phyloP scores from a whole-genome alignment of 1,140 invertebrate species.

The Drosophila nigrodunni region DNA sequence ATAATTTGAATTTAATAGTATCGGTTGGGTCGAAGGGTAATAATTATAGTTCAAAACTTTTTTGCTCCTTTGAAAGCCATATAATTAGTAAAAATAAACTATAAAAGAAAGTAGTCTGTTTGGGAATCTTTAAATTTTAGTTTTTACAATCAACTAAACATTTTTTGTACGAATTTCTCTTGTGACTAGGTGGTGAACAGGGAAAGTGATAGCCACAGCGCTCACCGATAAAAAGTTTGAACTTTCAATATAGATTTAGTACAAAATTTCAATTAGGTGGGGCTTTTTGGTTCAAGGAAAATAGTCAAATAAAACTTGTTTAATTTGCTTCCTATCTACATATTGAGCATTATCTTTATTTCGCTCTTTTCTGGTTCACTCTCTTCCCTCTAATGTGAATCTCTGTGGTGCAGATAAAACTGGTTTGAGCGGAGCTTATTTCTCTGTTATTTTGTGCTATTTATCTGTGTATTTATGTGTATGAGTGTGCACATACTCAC shows the following conservation, averaged over 20 bases:
- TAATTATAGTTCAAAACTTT: too few relatives aligned
- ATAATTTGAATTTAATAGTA: too few relatives aligned
- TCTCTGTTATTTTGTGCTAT: slow-evolving; percentile 36
- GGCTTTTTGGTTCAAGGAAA: slow-evolving; percentile 31
- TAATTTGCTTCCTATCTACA: slow-evolving; percentile 51
- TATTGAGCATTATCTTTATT: not conserved
- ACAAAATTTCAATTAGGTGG: slow-evolving; percentile 26
- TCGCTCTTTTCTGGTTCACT: not conserved
- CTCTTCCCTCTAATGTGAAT: slow-evolving; percentile 6
- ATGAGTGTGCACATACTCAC: slow-evolving; percentile 9
- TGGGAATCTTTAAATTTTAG: too few relatives aligned
- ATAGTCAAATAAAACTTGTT: slow-evolving; percentile 58
- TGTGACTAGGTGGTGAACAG: not conserved
- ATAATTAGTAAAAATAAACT: too few relatives aligned
- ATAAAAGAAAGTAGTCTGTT: too few relatives aligned
- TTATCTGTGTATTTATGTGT: slow-evolving; percentile 23
- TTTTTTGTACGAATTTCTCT: not conserved
- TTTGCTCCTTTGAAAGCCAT: too few relatives aligned
- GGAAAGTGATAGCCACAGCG: not conserved
- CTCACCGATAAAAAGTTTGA: not conserved
- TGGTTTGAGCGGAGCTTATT: slow-evolving; percentile 55
- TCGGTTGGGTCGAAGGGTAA: too few relatives aligned
- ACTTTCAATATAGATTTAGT: not conserved
- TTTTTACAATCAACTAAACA: not conserved
- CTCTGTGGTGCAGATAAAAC: slow-evolving; percentile 38